Evolutionary conservation across 1,140 invertebrate species (phyloP).

Genomic region (Halesus radiatus): DNA sequence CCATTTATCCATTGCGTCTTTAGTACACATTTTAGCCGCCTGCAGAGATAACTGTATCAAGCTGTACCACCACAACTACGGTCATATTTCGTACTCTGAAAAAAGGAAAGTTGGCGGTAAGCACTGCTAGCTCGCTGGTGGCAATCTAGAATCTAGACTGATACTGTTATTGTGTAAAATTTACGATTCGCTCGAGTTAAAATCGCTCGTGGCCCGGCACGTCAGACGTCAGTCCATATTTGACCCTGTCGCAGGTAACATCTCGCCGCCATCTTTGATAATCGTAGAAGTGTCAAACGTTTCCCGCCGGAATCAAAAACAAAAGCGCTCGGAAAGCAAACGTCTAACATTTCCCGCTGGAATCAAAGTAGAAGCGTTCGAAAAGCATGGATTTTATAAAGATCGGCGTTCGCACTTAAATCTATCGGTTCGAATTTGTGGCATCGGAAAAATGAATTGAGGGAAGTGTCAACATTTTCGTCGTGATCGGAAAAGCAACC

Average conservation of each 20-base stretch:
- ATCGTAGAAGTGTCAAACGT: neutral
- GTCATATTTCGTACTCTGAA: neutral
- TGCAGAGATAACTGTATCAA: no score
- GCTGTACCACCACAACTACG: neutral
- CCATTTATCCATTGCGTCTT: no score
- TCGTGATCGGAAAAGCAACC: neutral
- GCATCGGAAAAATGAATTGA: no score
- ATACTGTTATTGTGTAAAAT: conserved; percentile 40
- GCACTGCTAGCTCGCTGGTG: neutral
- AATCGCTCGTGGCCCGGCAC: conserved; percentile 7
- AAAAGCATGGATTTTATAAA: neutral
- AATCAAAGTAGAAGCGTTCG: neutral
- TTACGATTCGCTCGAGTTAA: conserved; percentile 29
- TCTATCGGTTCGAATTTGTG: no score
- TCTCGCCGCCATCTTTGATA: conserved; percentile 25
- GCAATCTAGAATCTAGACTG: conserved; percentile 31
- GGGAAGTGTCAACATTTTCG: neutral
- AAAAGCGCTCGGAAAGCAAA: neutral
- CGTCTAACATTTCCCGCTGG: neutral
- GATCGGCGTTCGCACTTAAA: neutral
- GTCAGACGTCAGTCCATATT: conserved; percentile 12
- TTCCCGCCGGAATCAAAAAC: conserved; percentile 9
- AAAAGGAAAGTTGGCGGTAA: conserved; percentile 31
- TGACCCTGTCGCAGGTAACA: neutral
- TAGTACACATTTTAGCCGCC: no score